These are phyloP conservation scores for Eristalis pertinax DNA, from an alignment of 2,888 invertebrate species.

Conservation along the genomic window DNA sequence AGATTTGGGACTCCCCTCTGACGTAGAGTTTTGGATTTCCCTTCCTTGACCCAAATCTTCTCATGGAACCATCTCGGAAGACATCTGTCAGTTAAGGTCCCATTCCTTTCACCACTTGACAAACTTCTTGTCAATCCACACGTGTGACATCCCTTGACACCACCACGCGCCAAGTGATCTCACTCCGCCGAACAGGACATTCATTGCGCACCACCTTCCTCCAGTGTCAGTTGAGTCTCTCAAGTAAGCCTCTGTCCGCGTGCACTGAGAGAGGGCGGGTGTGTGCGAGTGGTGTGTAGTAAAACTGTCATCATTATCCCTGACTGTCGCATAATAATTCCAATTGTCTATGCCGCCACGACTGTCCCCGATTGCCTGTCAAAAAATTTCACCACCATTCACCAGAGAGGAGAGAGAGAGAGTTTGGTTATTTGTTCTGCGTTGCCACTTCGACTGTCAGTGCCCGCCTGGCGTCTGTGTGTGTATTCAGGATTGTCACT, in stretches of 20 bases:
- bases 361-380: constrained; percentile 70
- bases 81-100: too few species aligned
- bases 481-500: not conserved
- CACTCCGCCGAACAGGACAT: not conserved
- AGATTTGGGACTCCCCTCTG: too few species aligned
- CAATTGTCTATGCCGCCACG: constrained; percentile 61
- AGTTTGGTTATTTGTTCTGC: constrained; percentile 64
- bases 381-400: constrained; percentile 65
- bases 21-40: too few species aligned
- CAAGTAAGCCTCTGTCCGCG: not conserved
- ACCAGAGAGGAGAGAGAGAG: too few species aligned
- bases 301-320: constrained; percentile 50
- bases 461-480: constrained; percentile 15
- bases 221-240: not conserved
- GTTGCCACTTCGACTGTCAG: constrained; percentile 63
- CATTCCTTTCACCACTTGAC: too few species aligned
- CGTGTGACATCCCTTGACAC: too few species aligned
- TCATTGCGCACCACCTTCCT: not conserved
- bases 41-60: too few species aligned
- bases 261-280: not conserved
- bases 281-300: not conserved
- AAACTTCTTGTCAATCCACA: too few species aligned
- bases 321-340: constrained; percentile 60
- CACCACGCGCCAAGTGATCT: not conserved
- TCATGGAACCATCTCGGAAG: too few species aligned